phyloP scores from a whole-genome alignment of 2,113 vertebrate species.

The Desmodus rotundus region DNA sequence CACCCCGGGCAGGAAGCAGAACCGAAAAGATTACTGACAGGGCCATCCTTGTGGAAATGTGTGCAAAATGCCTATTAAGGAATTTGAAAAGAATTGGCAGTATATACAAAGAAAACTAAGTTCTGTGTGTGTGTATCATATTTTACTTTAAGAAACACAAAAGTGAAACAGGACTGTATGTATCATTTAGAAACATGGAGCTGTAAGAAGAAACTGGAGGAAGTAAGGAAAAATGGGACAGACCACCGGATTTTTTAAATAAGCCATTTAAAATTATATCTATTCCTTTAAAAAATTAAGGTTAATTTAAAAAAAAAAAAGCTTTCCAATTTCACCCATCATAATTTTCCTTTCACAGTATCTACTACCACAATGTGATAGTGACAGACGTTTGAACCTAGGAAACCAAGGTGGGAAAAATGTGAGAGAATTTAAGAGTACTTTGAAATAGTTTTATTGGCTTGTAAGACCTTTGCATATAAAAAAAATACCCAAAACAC shows the following conservation, averaged over 20 bases:
- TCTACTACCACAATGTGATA: background rate
- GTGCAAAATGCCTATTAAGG: background rate
- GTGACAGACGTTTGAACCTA: background rate
- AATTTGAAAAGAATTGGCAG: background rate
- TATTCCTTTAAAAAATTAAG: background rate
- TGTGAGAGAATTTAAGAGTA: background rate
- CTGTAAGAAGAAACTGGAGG: background rate
- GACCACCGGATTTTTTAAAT: background rate
- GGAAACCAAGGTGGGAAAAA: background rate
- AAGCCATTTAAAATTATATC: background rate
- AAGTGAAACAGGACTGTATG: background rate
- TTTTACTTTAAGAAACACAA: background rate
- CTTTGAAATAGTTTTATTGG: constrained; percentile 80
- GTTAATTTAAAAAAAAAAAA: background rate
- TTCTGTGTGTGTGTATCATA: too few species aligned
- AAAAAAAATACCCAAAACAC: constrained; percentile 76
- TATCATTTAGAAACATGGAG: background rate
- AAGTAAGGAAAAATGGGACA: background rate
- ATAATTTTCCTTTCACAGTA: background rate
- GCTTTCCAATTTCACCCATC: background rate
- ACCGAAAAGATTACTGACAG: too few species aligned
- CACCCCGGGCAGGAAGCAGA: background rate
- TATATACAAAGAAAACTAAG: background rate
- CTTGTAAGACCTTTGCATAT: constrained; percentile 73
- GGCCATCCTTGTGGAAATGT: background rate